phyloP scores from a whole-genome alignment of 1,140 invertebrate genomes.

The Luehdorfia chinensis region DNA sequence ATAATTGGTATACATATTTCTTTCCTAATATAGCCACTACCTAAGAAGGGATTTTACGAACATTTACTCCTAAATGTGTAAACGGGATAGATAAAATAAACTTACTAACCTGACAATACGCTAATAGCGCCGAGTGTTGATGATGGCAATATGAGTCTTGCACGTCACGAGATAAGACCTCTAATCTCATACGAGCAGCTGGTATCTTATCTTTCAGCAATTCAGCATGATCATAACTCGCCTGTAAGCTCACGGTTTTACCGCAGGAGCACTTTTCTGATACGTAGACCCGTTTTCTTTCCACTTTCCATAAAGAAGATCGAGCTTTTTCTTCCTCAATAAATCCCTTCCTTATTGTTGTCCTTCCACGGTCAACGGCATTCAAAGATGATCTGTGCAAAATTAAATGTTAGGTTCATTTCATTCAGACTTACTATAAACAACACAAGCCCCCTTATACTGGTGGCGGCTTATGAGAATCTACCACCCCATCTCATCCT shows the following conservation, averaged over 20 bases:
- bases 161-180: slow-evolving; percentile 42
- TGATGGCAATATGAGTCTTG: slow-evolving; percentile 62
- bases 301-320: slow-evolving; percentile 42
- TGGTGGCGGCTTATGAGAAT: too few relatives aligned
- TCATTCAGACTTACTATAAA: neutral
- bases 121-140: slow-evolving; percentile 50
- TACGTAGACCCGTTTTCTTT: slow-evolving; percentile 32
- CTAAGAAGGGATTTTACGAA: too few relatives aligned
- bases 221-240: slow-evolving; percentile 46
- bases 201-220: slow-evolving; percentile 48
- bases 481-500: too few relatives aligned
- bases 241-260: slow-evolving; percentile 26
- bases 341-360: slow-evolving; percentile 34
- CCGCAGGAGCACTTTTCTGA: slow-evolving; percentile 44
- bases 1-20: too few relatives aligned
- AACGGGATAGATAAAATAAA: neutral
- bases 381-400: slow-evolving; percentile 50
- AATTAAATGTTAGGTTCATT: neutral
- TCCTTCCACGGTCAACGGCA: slow-evolving; percentile 46
- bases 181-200: slow-evolving; percentile 42
- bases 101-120: slow-evolving; percentile 53
- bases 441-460: too few relatives aligned
- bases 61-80: too few relatives aligned
- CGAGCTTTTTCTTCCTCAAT: slow-evolving; percentile 45
- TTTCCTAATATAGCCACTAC: too few relatives aligned